A percentile compares a stretch with the other conserved stretches of the same genome.
Evolutionary conservation across 2,113 vertebrate genomes (phyloP).

Genomic region (Sylvicapra grimmia): DNA sequence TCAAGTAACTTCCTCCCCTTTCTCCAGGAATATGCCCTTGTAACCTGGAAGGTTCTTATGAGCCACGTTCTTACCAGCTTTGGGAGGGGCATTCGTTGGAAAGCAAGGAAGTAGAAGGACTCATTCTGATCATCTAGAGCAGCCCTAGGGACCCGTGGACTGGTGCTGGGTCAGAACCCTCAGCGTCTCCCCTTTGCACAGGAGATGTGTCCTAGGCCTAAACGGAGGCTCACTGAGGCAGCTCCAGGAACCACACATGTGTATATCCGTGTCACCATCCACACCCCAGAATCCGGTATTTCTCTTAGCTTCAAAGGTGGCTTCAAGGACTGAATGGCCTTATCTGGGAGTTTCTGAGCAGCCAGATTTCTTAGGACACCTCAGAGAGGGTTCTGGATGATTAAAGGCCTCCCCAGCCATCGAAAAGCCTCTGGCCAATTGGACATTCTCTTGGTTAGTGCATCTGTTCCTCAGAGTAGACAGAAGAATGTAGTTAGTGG

Average conservation of each 20-base stretch:
- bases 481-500: neutral
- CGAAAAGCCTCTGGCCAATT: neutral
- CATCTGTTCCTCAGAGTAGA: neutral
- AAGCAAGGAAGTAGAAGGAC: neutral
- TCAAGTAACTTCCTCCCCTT: neutral
- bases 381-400: neutral
- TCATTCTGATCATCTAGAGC: neutral
- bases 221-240: neutral
- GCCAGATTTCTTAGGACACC: neutral
- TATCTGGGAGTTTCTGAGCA: neutral
- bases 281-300: neutral
- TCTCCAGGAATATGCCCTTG: neutral
- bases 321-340: neutral
- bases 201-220: neutral
- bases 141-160: accelerated
- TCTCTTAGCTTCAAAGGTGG: neutral
- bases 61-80: neutral
- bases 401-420: neutral
- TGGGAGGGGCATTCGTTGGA: neutral
- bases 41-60: neutral
- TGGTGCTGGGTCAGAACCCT: neutral
- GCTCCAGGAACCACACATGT: neutral
- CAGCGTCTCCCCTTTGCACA: neutral
- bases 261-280: neutral
- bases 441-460: neutral